Conservation (phyloP, 2,888 invertebrate species). For the Drosophila acutilabella region DNA sequence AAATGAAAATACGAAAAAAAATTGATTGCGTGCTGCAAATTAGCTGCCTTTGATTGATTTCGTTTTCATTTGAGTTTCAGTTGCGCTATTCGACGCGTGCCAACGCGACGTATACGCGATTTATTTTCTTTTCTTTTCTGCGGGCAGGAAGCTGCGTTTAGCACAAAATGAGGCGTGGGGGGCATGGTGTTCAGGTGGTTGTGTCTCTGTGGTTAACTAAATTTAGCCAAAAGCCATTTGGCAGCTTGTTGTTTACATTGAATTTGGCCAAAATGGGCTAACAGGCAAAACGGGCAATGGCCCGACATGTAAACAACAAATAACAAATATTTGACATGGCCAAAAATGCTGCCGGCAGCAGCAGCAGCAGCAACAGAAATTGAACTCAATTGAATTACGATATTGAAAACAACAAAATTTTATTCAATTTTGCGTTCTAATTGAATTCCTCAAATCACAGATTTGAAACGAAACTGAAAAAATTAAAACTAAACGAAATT, state of each 20-base stretch:
- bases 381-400: slow-evolving; percentile 15
- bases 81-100: slow-evolving; percentile 18
- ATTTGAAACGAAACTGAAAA: not conserved
- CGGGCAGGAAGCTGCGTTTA: slow-evolving; percentile 49
- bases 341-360: slow-evolving; percentile 1
- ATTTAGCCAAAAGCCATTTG: slow-evolving; percentile 43
- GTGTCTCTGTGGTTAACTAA: slow-evolving; percentile 19
- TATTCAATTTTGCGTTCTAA: not conserved
- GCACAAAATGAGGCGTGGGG: not conserved
- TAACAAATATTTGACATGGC: slow-evolving; percentile 15
- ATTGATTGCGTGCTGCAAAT: slow-evolving; percentile 75
- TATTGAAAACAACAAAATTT: slow-evolving; percentile 2
- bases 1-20: slow-evolving; percentile 2
- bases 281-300: slow-evolving; percentile 45
- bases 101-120: slow-evolving; percentile 44
- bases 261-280: slow-evolving; percentile 28
- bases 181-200: not conserved
- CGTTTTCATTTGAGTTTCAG: slow-evolving; percentile 38
- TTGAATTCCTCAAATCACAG: not conserved
- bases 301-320: slow-evolving; percentile 50
- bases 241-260: slow-evolving; percentile 43
- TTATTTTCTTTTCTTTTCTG: slow-evolving; percentile 4
- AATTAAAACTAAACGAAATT: not conserved
- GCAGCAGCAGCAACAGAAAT: slow-evolving; percentile 13
- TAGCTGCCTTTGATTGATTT: slow-evolving; percentile 72